These are phyloP conservation scores for Cottus gobio DNA, from an alignment of 2,113 vertebrate species.

Conservation along the genomic window DNA sequence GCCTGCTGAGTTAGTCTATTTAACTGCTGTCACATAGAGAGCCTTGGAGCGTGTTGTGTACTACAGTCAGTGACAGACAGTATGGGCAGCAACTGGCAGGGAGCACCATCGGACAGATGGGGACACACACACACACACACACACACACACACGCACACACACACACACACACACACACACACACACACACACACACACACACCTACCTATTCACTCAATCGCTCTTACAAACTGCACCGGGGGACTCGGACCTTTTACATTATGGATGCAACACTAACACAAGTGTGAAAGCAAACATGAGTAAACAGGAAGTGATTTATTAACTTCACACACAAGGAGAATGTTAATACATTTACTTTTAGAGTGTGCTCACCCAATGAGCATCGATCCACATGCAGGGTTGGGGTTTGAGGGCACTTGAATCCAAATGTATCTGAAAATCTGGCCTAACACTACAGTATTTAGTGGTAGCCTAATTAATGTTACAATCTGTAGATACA, in stretches of 20 bases:
- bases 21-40: constrained; percentile 59
- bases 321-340: background rate
- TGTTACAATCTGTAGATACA: background rate
- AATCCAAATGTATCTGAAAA: background rate
- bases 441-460: background rate
- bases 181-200: constrained; percentile 8
- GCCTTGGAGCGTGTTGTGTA: constrained; percentile 57
- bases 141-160: constrained; percentile 6
- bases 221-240: constrained; percentile 27
- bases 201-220: constrained; percentile 26
- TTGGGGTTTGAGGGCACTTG: background rate
- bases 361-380: background rate
- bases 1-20: constrained; percentile 60
- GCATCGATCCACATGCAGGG: background rate
- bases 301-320: constrained; percentile 29
- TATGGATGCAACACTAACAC: constrained; percentile 41
- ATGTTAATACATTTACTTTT: background rate
- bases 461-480: background rate
- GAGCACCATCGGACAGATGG: constrained; percentile 62
- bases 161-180: constrained; percentile 13
- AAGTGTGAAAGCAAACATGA: constrained; percentile 27
- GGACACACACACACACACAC: constrained; percentile 27
- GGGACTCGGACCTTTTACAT: constrained; percentile 39
- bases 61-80: constrained; percentile 57
- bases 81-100: constrained; percentile 62